Evolutionary conservation across 1,140 invertebrate species (phyloP), one percentile per base, ranked within the genome.

Genomic region (Teleogryllus occipitalis): DNA sequence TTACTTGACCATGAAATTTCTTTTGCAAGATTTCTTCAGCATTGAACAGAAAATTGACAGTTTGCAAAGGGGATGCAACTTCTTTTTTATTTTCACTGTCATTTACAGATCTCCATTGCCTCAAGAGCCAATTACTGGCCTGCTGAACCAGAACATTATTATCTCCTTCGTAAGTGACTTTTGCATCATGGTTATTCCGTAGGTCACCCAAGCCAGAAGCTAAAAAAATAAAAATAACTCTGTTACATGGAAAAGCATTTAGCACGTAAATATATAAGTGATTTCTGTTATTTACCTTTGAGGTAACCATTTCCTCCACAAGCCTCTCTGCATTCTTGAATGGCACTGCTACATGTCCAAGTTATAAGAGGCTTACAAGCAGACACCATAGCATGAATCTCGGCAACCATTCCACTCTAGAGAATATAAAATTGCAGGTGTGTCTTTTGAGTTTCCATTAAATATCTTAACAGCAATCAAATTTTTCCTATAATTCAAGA

Each of bases 91-190:
- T 65, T 3, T 88, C 81, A 8, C 88, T 85, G 54, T 86, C 87
- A 75, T 86, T 83, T 6, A 84, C 81, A 18, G 79, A 54, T 47
- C 77, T 47, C 89, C 90, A 93, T 83, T 94, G 89, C 54, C 89
- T 89, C 48, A 97, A 83, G 74, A 97, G 87, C 93, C 94, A 96
- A 86, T 98, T 98, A 84, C 94, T 95, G 0, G 96, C 92, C 89
- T 99, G 97, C 85, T 98, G 97, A 12, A 96, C 90, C 8, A 99
- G 88, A 73, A 99, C 96, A 86, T 97, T 97, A 87, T 97, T 98
- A 86, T 99, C 97, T 8, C 97, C 97, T 88, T 99, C 97, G 83
- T 98, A 98, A 0, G 97, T 98, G 82, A 93, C 93, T 82, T 95
- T 96, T 0, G 96, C 94, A 87, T 99, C 97, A 86, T 97, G 93